Evolutionary conservation across 2,888 invertebrate species (phyloP), one percentile per base, ranked within the genome.

Genomic region (Timema podura): DNA sequence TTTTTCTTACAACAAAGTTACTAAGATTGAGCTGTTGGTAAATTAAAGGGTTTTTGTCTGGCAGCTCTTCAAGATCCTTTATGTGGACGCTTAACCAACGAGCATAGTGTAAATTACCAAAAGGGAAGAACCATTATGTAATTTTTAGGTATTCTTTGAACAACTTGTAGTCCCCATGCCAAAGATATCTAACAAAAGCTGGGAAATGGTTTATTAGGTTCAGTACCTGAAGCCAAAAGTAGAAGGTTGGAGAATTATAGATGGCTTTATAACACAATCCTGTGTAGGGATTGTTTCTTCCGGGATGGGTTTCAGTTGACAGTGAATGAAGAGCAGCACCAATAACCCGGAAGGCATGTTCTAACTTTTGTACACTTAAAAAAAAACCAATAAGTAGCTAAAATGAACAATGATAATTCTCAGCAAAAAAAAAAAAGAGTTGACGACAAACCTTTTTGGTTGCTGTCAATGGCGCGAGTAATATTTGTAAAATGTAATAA

Each of bases 71-170:
- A n/a, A 51, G 51, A 51, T 57, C 15, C 57, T 57, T 57, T n/a
- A 9, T 5, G 57, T 57, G 57, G 8, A 57, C 15, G 30, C 5
- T 57, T 16, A 57, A 15, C 57, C 57, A 57, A 57, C 9, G n/a
- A 57, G 9, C 57, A n/a, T 57, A 57, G n/a, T 57, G 8, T 2
- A 30, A 16, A 30, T 57, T 9, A 57, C 30, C n/a, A 13, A 57
- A 57, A 57, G 8, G 57, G 57, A 57, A 7, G 57, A 57, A 57
- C 57, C 57, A 57, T 57, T 15, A 6, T 16, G 30, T 57, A 9
- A 57, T 57, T 57, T 57, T 54, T 57, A n/a, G 15, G 15, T 30
- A 57, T 57, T 57, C 57, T 57, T 57, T n/a, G n/a, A 57, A 57
- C 9, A 7, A 13, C 15, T 57, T 2, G 8, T 57, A 57, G 13